Conservation (phyloP, 2,113 vertebrate species). For the Mesitornis unicolor region DNA sequence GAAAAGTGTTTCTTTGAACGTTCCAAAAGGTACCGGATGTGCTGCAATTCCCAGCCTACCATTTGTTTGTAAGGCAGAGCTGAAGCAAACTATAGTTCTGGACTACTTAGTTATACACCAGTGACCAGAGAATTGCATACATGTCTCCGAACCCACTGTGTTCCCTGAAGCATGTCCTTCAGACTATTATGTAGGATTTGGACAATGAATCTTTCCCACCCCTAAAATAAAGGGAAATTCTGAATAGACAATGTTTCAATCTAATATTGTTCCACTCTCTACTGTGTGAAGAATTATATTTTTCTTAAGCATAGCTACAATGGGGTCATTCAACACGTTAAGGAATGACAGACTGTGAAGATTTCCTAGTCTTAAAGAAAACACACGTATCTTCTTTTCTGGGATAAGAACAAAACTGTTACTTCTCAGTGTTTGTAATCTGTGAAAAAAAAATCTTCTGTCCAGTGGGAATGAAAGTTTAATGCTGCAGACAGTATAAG, state of each 20-base stretch:
- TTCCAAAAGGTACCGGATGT: constrained; percentile 72
- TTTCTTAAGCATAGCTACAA: constrained; percentile 23
- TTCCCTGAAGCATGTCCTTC: constrained; percentile 71
- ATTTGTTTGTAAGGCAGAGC: constrained; percentile 49
- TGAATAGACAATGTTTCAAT: constrained; percentile 73
- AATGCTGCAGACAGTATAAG: not conserved
- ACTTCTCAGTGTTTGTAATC: not conserved
- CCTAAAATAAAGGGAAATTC: constrained; percentile 67
- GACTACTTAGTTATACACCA: constrained; percentile 76
- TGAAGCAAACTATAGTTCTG: constrained; percentile 68
- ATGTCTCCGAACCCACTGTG: constrained; percentile 53
- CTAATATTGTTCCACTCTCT: constrained; percentile 67
- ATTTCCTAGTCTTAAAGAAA: constrained; percentile 13
- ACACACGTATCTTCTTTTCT: not conserved
- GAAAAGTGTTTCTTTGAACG: constrained; percentile 65
- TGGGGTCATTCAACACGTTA: constrained; percentile 63
- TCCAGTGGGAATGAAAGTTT: not conserved
- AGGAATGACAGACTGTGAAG: constrained; percentile 48
- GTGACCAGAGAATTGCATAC: constrained; percentile 64
- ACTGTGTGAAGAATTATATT: constrained; percentile 69
- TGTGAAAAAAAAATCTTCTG: constrained; percentile 15
- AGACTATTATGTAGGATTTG: constrained; percentile 65
- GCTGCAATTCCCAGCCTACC: constrained; percentile 70
- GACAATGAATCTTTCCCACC: constrained; percentile 60
- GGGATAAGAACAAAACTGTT: not conserved